Evolutionary conservation across 2,888 invertebrate species (phyloP), one percentile per base, ranked within the genome.

Genomic region (Cephus nigrinus): DNA sequence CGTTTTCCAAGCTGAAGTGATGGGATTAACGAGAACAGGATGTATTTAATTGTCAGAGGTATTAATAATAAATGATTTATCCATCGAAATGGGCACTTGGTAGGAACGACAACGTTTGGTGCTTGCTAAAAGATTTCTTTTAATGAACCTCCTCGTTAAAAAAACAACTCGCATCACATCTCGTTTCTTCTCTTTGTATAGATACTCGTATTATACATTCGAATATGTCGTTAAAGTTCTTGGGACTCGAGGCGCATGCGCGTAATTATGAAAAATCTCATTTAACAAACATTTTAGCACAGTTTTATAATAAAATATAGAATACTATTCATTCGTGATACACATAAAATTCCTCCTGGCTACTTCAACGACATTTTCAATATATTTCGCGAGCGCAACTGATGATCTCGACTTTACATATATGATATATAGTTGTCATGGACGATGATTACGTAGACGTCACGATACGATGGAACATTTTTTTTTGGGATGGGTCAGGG

Each of bases 381-480:
- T 55, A 5, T 40, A 40, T 40, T 40, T 15, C 5, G 15, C 15
- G 40, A 40, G 40, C 4, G 40, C 15, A 15, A 40, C 12, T 5
- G 23, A 23, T 23, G 40, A 23, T 55, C 40, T 55, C 40, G 40
- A 55, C 40, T 23, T 55, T 55, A 55, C 15, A 55, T 3, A 23
- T 12, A 12, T 2, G 30, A 55, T 3, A 23, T 12, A 12, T 2
- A 36, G 23, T 75, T 75, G 30, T 76, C n/a, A 71, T 76, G 33
- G n/a, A 35, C 69, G 32, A 32, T 33, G 40, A 31, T 40, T 12
- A 76, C 40, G 35, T 23, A 82, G 86, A 88, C 87, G 85, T 84
- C 86, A 88, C 87, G 83, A 85, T 77, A 82, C 86, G 86, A 87
- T 55, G 77, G 88, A 86, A 87, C 4, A 9, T 23, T 55, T 55